Conservation (phyloP, 2,888 invertebrate species). For the Chymomyza caudatula region DNA sequence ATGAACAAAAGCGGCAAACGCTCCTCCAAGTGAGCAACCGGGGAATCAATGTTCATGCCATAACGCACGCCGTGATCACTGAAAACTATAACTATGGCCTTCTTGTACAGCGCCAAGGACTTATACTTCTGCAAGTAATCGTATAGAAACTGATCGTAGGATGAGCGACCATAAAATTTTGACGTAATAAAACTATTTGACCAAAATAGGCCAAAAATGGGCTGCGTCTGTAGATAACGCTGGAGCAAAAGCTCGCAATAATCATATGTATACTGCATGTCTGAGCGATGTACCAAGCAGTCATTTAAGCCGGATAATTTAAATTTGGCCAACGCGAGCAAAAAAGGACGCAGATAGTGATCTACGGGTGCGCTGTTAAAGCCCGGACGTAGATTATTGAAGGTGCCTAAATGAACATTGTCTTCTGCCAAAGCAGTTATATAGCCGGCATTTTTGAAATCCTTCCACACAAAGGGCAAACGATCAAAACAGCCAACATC, state of each 20-base stretch:
- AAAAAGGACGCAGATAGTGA: constrained; percentile 86
- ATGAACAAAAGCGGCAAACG: constrained; percentile 85
- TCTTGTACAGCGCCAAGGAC: constrained; percentile 80
- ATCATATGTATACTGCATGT: constrained; percentile 82
- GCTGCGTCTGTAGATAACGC: constrained; percentile 79
- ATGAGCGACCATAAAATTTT: constrained; percentile 81
- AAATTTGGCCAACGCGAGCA: constrained; percentile 83
- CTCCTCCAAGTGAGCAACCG: constrained; percentile 86
- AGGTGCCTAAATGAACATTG: constrained; percentile 81
- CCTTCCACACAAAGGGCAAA: constrained; percentile 86
- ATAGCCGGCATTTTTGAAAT: constrained; percentile 83
- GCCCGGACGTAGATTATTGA: too few relatives aligned
- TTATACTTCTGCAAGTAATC: constrained; percentile 80
- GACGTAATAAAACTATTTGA: constrained; percentile 85
- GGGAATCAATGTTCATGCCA: constrained; percentile 81
- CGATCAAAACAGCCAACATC: constrained; percentile 83
- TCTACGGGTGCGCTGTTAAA: constrained; percentile 86
- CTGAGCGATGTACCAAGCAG: constrained; percentile 81
- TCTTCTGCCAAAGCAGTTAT: constrained; percentile 88
- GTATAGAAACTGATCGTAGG: constrained; percentile 81
- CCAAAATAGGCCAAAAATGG: constrained; percentile 86
- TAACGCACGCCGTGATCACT: constrained; percentile 88
- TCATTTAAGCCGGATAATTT: constrained; percentile 79
- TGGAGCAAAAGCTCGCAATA: constrained; percentile 82
- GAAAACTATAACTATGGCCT: constrained; percentile 83